Evolutionary conservation across 2,113 vertebrate genomes (phyloP).

Genomic region (Rynchops niger): DNA sequence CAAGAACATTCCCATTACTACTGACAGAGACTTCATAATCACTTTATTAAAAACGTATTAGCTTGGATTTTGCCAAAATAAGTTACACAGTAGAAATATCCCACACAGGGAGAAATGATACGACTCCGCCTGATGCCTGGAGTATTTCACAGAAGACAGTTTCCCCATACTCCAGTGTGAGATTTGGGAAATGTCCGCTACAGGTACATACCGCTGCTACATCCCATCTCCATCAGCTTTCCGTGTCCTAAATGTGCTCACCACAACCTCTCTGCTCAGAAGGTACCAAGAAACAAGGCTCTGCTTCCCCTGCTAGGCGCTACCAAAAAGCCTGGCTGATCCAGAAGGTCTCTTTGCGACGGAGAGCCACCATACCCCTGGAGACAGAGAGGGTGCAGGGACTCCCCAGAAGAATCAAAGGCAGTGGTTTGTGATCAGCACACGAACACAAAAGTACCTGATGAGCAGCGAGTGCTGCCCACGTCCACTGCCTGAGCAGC

Average conservation of each 20-base stretch:
- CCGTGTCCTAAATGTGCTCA: accelerated
- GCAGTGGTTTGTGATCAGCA: neutral
- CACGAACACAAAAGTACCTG: neutral
- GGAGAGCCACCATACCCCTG: neutral
- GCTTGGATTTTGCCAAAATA: neutral
- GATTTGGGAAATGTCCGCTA: neutral
- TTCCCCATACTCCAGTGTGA: neutral
- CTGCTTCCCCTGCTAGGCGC: neutral
- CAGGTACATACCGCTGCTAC: accelerated
- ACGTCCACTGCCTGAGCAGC: neutral
- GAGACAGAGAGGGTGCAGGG: neutral
- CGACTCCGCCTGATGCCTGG: neutral
- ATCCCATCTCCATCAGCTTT: neutral
- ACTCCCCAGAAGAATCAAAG: neutral
- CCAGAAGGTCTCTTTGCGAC: neutral
- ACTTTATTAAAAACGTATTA: neutral
- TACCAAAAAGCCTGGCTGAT: neutral
- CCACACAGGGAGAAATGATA: neutral
- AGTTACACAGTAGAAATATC: neutral
- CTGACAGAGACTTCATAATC: neutral
- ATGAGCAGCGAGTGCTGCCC: neutral
- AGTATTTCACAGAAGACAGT: neutral
- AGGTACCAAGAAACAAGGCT: neutral
- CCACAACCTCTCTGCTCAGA: neutral
- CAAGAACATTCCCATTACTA: neutral